phyloP scores from a whole-genome alignment of 2,888 invertebrate genomes.

The Drosophila mimica region DNA sequence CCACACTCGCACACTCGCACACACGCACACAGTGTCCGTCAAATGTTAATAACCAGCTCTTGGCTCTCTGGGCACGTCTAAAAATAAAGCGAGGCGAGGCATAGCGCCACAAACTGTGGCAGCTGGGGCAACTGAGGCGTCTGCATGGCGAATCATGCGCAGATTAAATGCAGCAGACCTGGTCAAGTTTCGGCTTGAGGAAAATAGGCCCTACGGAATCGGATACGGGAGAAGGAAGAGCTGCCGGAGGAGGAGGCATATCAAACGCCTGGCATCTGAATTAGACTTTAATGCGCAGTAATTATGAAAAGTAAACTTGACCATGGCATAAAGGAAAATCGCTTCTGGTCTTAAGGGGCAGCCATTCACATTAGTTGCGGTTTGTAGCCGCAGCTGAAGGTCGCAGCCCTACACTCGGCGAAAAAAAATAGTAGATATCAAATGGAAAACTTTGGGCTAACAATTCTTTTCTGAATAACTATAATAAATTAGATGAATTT shows the following conservation, averaged over 20 bases:
- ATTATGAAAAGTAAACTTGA: conserved; percentile 74
- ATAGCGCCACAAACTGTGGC: conserved; percentile 34
- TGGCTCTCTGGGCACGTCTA: conserved; percentile 44
- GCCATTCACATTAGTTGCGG: conserved; percentile 63
- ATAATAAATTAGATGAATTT: background rate
- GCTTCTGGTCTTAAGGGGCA: conserved; percentile 64
- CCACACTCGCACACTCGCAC: conserved; percentile 2
- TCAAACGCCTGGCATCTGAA: conserved; percentile 60
- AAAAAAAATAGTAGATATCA: background rate
- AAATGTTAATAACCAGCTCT: conserved; percentile 71
- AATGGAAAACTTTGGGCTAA: background rate
- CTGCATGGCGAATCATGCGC: conserved; percentile 66
- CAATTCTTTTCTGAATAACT: background rate
- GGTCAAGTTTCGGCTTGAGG: background rate
- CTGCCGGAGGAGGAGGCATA: conserved; percentile 26
- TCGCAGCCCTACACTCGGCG: conserved; percentile 17
- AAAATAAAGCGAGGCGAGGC: conserved; percentile 42
- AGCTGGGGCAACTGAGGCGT: conserved; percentile 48
- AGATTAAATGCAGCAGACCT: conserved; percentile 54
- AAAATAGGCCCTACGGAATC: background rate
- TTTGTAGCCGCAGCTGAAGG: conserved; percentile 51
- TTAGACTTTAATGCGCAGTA: conserved; percentile 74
- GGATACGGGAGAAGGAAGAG: background rate
- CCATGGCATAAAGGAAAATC: conserved; percentile 50
- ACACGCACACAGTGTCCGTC: conserved; percentile 47